A percentile compares a stretch with the other conserved stretches of the same genome.
Evolutionary conservation across 30 jellyfish, hydroid and myxozoan genomes (phyloP).

Genomic region (Turritopsis dohrnii): DNA sequence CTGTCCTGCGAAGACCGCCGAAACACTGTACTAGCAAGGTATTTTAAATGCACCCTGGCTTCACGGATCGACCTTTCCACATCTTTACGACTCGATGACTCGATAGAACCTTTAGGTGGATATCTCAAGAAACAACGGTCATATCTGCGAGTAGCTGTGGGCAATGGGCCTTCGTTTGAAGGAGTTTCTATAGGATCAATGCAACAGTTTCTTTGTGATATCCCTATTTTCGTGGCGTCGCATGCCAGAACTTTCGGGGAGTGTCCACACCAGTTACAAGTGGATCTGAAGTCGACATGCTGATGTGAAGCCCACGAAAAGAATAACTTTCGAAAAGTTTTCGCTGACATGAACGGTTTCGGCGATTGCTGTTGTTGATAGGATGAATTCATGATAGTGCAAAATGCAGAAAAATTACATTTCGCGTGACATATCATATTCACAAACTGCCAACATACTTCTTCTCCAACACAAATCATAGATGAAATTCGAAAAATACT

Average conservation of each 20-base stretch:
- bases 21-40: too few species aligned
- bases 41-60: neutral
- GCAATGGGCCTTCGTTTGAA: neutral
- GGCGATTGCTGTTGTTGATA: too few species aligned
- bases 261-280: neutral
- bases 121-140: neutral
- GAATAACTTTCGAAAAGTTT: too few species aligned
- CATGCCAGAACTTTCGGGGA: neutral
- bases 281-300: neutral
- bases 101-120: neutral
- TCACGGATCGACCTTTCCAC: neutral
- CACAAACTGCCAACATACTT: neutral
- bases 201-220: neutral
- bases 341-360: too few species aligned
- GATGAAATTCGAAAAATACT: neutral
- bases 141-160: neutral
- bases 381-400: neutral
- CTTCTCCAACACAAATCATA: neutral
- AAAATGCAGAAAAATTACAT: neutral
- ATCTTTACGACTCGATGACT: neutral
- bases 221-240: neutral
- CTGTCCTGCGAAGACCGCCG: constrained; percentile 1
- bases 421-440: neutral
- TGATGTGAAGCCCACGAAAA: neutral
- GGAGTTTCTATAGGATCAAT: neutral